These are phyloP conservation scores for Tachypleus tridentatus DNA, from an alignment of 1,140 invertebrate genomes.

Conservation along the genomic window DNA sequence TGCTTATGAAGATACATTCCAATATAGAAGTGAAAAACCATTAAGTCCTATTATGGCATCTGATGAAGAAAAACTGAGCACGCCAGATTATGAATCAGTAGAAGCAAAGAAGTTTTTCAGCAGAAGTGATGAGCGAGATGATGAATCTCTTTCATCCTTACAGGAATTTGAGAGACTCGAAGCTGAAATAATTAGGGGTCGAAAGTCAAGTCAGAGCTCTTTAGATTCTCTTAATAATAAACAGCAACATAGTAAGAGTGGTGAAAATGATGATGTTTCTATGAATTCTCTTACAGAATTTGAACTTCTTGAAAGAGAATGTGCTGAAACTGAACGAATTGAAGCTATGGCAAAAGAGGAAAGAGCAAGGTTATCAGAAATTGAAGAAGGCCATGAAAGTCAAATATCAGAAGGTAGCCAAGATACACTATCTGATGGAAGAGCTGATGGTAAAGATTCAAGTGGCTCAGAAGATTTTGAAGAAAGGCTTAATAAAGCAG, in stretches of 20 bases:
- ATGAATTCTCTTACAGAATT: constrained; percentile 88
- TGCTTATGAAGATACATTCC: background rate
- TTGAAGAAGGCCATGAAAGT: constrained; percentile 52
- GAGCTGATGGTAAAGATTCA: constrained; percentile 32
- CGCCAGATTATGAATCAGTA: constrained; percentile 71
- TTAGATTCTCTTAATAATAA: constrained; percentile 23
- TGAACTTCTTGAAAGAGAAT: constrained; percentile 74
- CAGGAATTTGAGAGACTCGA: constrained; percentile 39
- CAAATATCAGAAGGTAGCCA: constrained; percentile 52
- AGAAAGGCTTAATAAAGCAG: constrained; percentile 55
- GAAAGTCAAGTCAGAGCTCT: constrained; percentile 19
- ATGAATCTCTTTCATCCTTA: constrained; percentile 36
- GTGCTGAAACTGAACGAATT: constrained; percentile 63
- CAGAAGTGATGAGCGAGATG: constrained; percentile 33
- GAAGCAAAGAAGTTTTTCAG: constrained; percentile 60
- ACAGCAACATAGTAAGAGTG: constrained; percentile 42
- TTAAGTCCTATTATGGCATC: background rate
- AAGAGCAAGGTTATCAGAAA: constrained; percentile 61
- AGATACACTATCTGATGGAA: constrained; percentile 44
- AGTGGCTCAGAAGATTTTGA: constrained; percentile 49
- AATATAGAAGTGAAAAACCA: background rate
- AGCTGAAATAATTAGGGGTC: constrained; percentile 28
- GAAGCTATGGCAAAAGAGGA: constrained; percentile 66
- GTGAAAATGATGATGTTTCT: constrained; percentile 80
- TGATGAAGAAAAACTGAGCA: constrained; percentile 45